phyloP scores from a whole-genome alignment of 92 coral and sea anemone genomes.

The Zoanthus solanderi region DNA sequence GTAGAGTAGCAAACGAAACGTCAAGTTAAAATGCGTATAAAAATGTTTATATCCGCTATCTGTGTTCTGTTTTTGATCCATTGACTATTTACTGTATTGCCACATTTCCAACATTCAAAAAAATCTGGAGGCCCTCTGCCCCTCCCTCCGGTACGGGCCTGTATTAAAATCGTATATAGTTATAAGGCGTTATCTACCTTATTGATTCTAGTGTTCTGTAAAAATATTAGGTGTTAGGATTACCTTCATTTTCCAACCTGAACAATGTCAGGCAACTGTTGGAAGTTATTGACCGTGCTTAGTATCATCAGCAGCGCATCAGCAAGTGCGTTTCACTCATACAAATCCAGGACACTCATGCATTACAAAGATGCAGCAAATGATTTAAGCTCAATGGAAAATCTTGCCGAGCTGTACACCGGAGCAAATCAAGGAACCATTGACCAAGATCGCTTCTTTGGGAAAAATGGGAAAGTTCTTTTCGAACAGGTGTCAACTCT shows the following conservation, averaged over 20 bases:
- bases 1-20: too few species aligned
- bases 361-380: not conserved
- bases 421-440: conserved; percentile 2
- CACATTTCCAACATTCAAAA: too few species aligned
- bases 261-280: not conserved
- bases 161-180: too few species aligned
- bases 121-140: too few species aligned
- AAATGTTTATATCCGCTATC: too few species aligned
- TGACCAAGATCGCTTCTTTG: conserved; percentile 18
- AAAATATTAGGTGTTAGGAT: too few species aligned
- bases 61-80: too few species aligned
- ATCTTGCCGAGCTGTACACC: conserved; percentile 11
- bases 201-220: too few species aligned
- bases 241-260: not conserved
- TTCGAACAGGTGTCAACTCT: conserved; percentile 36
- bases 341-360: not conserved
- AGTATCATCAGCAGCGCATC: not conserved
- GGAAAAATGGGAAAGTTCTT: conserved; percentile 12
- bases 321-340: not conserved
- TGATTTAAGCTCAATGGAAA: conserved; percentile 20
- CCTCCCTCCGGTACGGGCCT: too few species aligned
- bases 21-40: too few species aligned
- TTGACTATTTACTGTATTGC: too few species aligned
- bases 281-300: not conserved
- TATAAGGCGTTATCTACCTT: too few species aligned